phyloP scores from a whole-genome alignment of 2,888 invertebrate species.

The Chalcosyrphus nemorum region DNA sequence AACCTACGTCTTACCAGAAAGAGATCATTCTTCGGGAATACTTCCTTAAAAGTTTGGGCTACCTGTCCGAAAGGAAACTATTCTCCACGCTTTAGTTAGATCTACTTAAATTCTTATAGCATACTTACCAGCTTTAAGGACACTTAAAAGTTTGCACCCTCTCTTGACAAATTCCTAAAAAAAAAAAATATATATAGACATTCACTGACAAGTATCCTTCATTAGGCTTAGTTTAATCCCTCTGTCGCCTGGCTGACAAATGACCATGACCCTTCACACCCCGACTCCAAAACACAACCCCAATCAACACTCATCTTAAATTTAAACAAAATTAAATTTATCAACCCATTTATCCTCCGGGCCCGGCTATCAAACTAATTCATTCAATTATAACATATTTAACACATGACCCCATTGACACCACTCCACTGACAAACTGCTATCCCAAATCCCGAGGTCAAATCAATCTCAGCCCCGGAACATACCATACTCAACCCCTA shows the following conservation, averaged over 20 bases:
- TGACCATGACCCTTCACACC: background rate
- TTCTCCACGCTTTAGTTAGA: too few relatives aligned
- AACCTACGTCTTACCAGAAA: too few relatives aligned
- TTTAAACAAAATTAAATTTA: constrained; percentile 27
- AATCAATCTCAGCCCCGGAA: constrained; percentile 58
- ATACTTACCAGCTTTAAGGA: too few relatives aligned
- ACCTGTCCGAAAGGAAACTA: too few relatives aligned
- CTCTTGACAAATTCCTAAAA: too few relatives aligned
- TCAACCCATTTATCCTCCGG: constrained; percentile 50
- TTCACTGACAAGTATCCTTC: too few relatives aligned
- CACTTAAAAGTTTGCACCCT: too few relatives aligned
- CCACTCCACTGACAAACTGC: constrained; percentile 16
- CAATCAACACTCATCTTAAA: background rate
- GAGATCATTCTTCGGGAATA: too few relatives aligned
- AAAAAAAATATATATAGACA: too few relatives aligned
- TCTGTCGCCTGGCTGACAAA: constrained; percentile 21
- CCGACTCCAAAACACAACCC: background rate
- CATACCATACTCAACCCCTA: constrained; percentile 47
- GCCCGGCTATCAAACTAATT: constrained; percentile 42
- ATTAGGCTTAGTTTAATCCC: too few relatives aligned
- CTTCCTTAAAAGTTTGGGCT: too few relatives aligned
- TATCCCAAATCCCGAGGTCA: constrained; percentile 63
- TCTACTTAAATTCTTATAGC: too few relatives aligned
- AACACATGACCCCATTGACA: constrained; percentile 56
- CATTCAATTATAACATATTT: constrained; percentile 70